phyloP scores from a whole-genome alignment of 2,113 vertebrate genomes.

The Euleptes europaea region DNA sequence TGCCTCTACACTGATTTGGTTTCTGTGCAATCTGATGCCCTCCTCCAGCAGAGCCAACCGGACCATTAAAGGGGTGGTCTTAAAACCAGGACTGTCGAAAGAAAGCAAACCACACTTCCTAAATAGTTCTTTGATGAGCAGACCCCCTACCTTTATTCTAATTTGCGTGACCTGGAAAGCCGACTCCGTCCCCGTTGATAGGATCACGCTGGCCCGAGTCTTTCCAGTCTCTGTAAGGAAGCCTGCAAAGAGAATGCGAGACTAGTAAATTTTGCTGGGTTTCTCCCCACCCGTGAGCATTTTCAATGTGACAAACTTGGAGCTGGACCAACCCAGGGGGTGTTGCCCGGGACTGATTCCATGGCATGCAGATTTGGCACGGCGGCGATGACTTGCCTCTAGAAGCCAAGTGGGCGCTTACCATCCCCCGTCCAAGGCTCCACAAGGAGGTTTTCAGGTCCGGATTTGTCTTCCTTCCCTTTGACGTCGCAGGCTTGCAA shows the following conservation, averaged over 20 bases:
- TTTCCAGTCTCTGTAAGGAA: slow-evolving; percentile 95
- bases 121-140: not conserved
- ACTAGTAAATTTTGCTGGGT: not conserved
- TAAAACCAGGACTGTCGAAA: not conserved
- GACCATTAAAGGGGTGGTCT: not conserved
- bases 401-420: slow-evolving; percentile 62
- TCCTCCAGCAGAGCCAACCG: not conserved
- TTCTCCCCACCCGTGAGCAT: not conserved
- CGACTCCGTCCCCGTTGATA: slow-evolving; percentile 90
- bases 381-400: no score
- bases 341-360: not conserved
- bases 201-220: slow-evolving; percentile 90
- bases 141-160: slow-evolving; percentile 87
- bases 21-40: not conserved
- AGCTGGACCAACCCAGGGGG: not conserved
- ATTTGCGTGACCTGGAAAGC: slow-evolving; percentile 95
- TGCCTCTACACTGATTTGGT: not conserved
- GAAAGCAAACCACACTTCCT: not conserved
- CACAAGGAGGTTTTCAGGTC: slow-evolving; percentile 91
- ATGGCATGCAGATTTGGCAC: not conserved
- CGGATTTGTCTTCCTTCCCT: slow-evolving; percentile 95
- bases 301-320: not conserved
- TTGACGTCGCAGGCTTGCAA: slow-evolving; percentile 96
- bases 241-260: slow-evolving; percentile 71
- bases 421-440: slow-evolving; percentile 91